Conservation (phyloP, 2,797 vertebrate genomes). For the Pampus argenteus region DNA sequence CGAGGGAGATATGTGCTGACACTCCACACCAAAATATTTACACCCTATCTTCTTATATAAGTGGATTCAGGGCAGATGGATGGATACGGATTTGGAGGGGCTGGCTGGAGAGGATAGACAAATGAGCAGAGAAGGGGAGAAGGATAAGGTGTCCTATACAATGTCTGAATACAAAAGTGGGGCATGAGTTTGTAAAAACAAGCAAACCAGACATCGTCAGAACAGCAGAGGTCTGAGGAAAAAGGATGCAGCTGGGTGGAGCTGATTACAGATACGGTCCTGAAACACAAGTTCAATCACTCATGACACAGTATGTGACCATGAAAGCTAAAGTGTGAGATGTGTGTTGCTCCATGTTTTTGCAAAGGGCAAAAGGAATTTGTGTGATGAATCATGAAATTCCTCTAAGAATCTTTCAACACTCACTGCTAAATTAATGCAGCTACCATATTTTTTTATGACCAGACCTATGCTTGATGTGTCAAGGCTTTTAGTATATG, state of each 20-base stretch:
- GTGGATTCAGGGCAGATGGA: constrained; percentile 75
- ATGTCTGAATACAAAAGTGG: constrained; percentile 63
- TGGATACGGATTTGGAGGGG: constrained; percentile 66
- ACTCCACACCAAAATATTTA: constrained; percentile 80
- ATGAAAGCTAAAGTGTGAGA: background rate
- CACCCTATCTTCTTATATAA: constrained; percentile 82
- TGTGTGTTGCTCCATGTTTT: background rate
- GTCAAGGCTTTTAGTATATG: background rate
- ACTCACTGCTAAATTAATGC: background rate
- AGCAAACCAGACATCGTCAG: background rate
- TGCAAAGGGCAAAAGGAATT: background rate
- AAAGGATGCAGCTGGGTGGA: background rate
- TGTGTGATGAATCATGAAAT: background rate
- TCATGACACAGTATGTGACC: background rate
- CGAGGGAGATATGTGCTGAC: constrained; percentile 67
- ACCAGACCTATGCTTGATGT: constrained; percentile 3
- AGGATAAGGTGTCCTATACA: constrained; percentile 56
- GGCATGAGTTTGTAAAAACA: constrained; percentile 49
- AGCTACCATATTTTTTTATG: background rate
- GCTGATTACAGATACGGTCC: constrained; percentile 3
- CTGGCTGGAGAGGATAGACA: constrained; percentile 68
- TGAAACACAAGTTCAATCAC: constrained; percentile 2
- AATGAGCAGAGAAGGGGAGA: constrained; percentile 55
- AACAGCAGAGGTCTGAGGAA: background rate
- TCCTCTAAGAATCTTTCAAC: background rate